Base-by-base conservation (phyloP, 1,140 invertebrate genomes). In the Campodea augens region DNA sequence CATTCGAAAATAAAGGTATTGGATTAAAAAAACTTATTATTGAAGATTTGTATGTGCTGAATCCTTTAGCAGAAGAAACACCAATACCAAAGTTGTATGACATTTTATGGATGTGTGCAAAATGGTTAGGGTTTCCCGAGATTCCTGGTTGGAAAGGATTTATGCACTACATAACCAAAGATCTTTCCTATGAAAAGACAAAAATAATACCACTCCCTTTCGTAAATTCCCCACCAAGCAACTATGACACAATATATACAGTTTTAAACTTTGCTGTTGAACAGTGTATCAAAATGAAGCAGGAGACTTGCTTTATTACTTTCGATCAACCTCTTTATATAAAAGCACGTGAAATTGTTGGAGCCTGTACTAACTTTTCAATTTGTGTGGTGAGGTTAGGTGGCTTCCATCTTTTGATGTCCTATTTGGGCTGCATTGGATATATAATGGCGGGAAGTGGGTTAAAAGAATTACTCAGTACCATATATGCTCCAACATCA, bases 401-500 rank as follows among this genome's bases (percentile, higher is more conserved):
- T 23, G 48, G 38, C 10, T 45, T 55, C 36, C 53, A 49, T 45
- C 39, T 49, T 36, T 39, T 51, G 22, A 54, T 54, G 52, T 50
- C 42, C 36, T 52, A 48, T 42, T 25, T 54, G 32, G 62, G 58
- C 38, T 51, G 29, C 37, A 57, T 63, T 45, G 61, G 59, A n/a
- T 43, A 50, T 38, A 51, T 62, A 24, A 63, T 64, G 60, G 43
- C 41, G 23, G 58, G 54, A 5, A 59, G 56, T 51, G 60, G 61
- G 24, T 41, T 65, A 5, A 55, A 59, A 44, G 58, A 65, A 47
- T 25, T 56, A 12, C 53, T 53, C 2, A 40, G n/a, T 38, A 46
- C 23, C 12, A 52, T 61, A 42, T 59, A 55, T 54, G 58, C 54
- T 4, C 22, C 48, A 42, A 51, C 51, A 37, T 51, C 55, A 36